Conservation (phyloP, 2,113 vertebrate genomes). For the Barnardius zonarius region DNA sequence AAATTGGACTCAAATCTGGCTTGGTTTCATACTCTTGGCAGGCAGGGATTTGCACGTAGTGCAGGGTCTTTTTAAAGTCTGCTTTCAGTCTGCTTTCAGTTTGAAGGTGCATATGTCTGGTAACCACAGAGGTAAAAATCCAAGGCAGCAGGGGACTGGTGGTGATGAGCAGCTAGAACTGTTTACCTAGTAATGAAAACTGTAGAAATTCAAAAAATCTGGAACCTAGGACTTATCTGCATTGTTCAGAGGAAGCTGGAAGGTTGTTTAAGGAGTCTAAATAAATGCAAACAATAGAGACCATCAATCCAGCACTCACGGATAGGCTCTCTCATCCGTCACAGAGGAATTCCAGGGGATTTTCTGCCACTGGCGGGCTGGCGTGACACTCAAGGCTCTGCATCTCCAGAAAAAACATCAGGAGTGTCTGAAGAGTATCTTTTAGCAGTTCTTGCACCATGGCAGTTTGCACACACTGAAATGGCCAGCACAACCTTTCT, state of each 20-base stretch:
- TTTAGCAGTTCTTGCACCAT: not conserved
- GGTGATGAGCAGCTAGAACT: not conserved
- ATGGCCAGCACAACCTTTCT: not conserved
- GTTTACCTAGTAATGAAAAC: not conserved
- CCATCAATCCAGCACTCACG: not conserved
- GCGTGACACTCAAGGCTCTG: not conserved
- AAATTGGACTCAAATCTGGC: not conserved
- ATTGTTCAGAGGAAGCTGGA: not conserved
- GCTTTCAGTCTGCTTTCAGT: not conserved
- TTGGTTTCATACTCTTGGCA: not conserved
- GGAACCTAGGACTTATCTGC: not conserved
- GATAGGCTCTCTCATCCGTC: not conserved
- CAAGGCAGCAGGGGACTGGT: not conserved
- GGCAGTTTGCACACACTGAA: not conserved
- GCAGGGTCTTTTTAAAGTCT: not conserved
- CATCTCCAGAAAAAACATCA: not conserved
- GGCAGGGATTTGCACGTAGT: not conserved
- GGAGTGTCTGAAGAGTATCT: not conserved
- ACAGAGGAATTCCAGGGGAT: not conserved
- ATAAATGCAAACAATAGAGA: not conserved
- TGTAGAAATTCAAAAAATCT: not conserved
- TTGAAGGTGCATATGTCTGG: not conserved
- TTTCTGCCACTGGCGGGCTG: not conserved
- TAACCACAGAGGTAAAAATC: not conserved
- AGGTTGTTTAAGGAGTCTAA: not conserved